phyloP scores from a whole-genome alignment of 2,888 invertebrate genomes.

The Hirtodrosophila confusa region DNA sequence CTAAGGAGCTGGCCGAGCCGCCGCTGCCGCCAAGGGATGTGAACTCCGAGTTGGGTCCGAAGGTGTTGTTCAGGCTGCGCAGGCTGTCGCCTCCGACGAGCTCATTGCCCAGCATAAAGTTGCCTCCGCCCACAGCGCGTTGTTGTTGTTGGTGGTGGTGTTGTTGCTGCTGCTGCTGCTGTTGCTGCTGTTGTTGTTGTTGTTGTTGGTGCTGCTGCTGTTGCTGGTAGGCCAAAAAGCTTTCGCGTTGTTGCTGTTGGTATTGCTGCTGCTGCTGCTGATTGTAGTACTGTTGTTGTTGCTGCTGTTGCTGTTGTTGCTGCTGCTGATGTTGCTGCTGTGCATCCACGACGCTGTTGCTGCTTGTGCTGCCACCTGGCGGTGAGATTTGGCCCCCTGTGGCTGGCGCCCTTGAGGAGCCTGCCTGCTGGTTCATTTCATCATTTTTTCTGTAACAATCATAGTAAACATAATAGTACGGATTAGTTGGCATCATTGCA shows the following conservation, averaged over 20 bases:
- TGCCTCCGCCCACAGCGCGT: conserved; percentile 59
- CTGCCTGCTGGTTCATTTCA: conserved; percentile 85
- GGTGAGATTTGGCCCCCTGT: conserved; percentile 85
- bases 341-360: conserved; percentile 67
- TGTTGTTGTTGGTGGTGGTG: conserved; percentile 62
- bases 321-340: conserved; percentile 62
- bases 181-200: conserved; percentile 78
- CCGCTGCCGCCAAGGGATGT: conserved; percentile 66
- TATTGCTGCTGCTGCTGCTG: conserved; percentile 63
- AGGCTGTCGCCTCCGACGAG: conserved; percentile 82
- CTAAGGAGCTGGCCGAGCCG: conserved; percentile 54
- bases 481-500: conserved; percentile 28
- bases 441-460: conserved; percentile 83
- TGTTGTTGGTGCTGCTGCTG: conserved; percentile 71
- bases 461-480: conserved; percentile 25
- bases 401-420: conserved; percentile 85
- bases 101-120: conserved; percentile 78
- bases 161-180: conserved; percentile 79
- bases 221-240: conserved; percentile 53
- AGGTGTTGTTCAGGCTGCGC: conserved; percentile 83
- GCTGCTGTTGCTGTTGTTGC: conserved; percentile 75
- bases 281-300: conserved; percentile 62
- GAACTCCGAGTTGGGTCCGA: conserved; percentile 84
- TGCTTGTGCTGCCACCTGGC: conserved; percentile 82
- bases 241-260: conserved; percentile 67